These are phyloP conservation scores for Tauraco hartlaubi DNA, from an alignment of 2,797 vertebrate species.

Conservation along the genomic window DNA sequence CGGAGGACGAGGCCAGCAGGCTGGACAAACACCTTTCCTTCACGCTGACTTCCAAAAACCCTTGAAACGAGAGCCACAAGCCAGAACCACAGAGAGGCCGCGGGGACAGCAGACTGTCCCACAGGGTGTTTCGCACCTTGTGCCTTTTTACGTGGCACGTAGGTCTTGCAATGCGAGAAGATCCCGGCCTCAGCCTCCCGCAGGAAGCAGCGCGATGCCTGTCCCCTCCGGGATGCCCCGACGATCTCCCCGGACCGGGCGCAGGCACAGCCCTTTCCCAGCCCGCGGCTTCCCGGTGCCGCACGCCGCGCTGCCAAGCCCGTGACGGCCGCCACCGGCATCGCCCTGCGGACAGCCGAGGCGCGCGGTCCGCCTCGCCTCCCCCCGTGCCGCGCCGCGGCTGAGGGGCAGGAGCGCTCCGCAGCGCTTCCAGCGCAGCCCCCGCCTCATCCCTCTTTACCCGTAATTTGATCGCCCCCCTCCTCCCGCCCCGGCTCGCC, in stretches of 20 bases:
- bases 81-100: neutral
- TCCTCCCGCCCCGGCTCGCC: too few species aligned
- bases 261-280: neutral
- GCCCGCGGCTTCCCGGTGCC: neutral
- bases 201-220: fast-evolving
- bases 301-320: neutral
- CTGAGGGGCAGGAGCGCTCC: neutral
- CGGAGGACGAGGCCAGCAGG: fast-evolving
- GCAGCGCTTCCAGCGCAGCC: neutral
- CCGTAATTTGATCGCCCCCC: too few species aligned
- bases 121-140: fast-evolving
- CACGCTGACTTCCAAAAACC: fast-evolving
- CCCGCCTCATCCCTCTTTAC: too few species aligned
- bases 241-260: neutral
- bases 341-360: neutral
- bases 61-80: too few species aligned
- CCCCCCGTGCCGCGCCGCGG: neutral
- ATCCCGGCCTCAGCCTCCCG: neutral
- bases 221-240: neutral
- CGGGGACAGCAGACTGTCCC: neutral
- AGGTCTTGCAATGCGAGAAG: neutral
- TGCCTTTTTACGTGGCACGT: fast-evolving
- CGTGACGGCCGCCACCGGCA: neutral
- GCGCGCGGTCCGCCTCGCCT: too few species aligned
- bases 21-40: neutral